phyloP scores from a whole-genome alignment of 2,113 vertebrate genomes.

The Elaphurus davidianus region DNA sequence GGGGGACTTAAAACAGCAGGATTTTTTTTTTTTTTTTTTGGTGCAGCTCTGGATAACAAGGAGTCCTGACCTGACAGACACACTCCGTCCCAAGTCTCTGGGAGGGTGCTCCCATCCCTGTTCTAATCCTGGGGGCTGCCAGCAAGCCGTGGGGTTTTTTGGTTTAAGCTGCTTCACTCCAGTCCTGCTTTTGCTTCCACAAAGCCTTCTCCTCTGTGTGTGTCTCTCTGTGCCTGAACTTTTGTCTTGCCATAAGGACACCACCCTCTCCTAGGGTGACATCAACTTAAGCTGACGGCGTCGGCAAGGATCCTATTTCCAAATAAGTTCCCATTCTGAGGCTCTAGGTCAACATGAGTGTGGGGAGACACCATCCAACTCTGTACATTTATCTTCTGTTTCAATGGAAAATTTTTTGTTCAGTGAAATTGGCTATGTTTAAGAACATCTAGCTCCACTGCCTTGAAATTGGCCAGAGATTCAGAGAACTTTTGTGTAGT shows the following conservation, averaged over 20 bases:
- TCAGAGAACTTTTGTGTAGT: neutral
- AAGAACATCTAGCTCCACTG: neutral
- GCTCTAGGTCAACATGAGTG: neutral
- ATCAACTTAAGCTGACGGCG: neutral
- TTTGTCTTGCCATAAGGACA: neutral
- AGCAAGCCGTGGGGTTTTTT: fast-evolving
- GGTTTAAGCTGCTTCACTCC: fast-evolving
- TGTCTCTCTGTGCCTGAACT: neutral
- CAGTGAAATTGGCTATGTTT: neutral
- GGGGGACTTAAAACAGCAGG: neutral
- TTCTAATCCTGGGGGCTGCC: neutral
- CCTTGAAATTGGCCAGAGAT: neutral
- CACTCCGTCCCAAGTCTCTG: fast-evolving
- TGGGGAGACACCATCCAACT: neutral
- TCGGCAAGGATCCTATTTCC: neutral
- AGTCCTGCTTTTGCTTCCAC: neutral
- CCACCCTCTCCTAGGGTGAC: fast-evolving
- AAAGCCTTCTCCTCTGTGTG: neutral
- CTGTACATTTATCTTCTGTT: neutral
- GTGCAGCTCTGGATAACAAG: neutral
- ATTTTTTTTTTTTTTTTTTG: neutral
- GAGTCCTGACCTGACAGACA: neutral
- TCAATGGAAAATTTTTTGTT: neutral
- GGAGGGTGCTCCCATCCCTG: neutral
- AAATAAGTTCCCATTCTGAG: neutral